Conservation (phyloP, 2,888 invertebrate species). For the Euplagia quadripunctaria region DNA sequence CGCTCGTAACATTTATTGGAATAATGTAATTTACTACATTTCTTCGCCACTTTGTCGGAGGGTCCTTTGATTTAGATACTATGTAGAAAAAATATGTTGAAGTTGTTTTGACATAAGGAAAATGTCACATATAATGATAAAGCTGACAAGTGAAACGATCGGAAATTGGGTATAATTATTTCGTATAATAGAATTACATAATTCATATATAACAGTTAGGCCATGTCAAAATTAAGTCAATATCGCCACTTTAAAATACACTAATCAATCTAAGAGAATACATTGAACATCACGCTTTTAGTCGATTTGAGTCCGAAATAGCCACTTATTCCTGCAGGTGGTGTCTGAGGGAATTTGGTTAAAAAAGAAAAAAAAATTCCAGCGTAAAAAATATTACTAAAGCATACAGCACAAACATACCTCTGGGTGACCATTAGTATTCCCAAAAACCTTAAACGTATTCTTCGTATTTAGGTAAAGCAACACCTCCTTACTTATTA, state of each 20-base stretch:
- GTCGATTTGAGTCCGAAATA: not conserved
- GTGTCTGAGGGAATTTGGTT: not conserved
- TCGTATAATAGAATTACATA: not conserved
- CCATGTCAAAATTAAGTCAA: not conserved
- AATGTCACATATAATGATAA: not conserved
- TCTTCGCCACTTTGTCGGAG: not conserved
- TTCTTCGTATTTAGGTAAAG: not conserved
- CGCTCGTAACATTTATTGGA: constrained; percentile 15
- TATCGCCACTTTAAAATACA: too few relatives aligned
- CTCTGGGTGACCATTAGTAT: not conserved
- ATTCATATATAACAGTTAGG: not conserved
- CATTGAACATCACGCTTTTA: not conserved
- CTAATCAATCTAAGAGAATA: not conserved
- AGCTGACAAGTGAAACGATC: not conserved
- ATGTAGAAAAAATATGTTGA: not conserved
- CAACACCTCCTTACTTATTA: not conserved
- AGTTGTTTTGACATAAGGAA: not conserved
- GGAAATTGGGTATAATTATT: not conserved
- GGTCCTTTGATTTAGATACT: not conserved
- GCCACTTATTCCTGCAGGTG: too few relatives aligned
- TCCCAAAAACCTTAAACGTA: not conserved
- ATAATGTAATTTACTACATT: constrained; percentile 22
- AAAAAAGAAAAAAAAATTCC: not conserved
- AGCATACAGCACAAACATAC: not conserved
- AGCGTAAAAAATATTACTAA: not conserved